Evolutionary conservation across 2,797 vertebrate species (phyloP).

Genomic region (Catamblyrhynchus diadema): DNA sequence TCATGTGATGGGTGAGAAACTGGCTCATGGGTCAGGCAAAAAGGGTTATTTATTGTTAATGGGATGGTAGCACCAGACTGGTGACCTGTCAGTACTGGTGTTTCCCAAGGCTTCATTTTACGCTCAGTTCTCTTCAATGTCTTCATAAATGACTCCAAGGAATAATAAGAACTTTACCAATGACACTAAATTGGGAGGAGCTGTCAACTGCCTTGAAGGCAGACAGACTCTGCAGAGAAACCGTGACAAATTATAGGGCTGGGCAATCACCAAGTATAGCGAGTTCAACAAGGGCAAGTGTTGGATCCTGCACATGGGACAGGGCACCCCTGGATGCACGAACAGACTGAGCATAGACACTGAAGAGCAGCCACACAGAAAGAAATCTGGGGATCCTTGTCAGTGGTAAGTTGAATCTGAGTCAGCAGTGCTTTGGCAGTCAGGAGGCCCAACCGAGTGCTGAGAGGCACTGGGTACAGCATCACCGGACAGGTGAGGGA

Average conservation of each 20-base stretch:
- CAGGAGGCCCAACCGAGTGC: fast-evolving
- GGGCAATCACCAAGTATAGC: background rate
- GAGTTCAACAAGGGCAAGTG: background rate
- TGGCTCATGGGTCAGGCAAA: background rate
- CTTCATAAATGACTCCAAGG: background rate
- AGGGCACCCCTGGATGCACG: fast-evolving
- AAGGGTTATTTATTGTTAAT: background rate
- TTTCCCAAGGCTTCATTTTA: background rate
- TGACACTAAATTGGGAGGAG: background rate
- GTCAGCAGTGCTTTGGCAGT: background rate
- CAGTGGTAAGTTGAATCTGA: background rate
- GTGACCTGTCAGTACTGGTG: background rate
- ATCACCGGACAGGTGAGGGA: background rate
- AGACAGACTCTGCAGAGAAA: background rate
- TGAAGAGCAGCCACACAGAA: background rate
- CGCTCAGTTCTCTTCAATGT: background rate
- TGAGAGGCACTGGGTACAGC: background rate
- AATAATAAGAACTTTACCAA: background rate
- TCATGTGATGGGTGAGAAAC: background rate
- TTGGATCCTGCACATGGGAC: background rate
- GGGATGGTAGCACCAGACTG: background rate
- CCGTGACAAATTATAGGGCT: background rate
- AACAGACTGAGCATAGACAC: background rate
- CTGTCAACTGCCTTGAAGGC: background rate
- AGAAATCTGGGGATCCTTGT: background rate